Evolutionary conservation across 35 echinoderm and acorn worm genomes (phyloP).

Genomic region (Lytechinus variegatus): DNA sequence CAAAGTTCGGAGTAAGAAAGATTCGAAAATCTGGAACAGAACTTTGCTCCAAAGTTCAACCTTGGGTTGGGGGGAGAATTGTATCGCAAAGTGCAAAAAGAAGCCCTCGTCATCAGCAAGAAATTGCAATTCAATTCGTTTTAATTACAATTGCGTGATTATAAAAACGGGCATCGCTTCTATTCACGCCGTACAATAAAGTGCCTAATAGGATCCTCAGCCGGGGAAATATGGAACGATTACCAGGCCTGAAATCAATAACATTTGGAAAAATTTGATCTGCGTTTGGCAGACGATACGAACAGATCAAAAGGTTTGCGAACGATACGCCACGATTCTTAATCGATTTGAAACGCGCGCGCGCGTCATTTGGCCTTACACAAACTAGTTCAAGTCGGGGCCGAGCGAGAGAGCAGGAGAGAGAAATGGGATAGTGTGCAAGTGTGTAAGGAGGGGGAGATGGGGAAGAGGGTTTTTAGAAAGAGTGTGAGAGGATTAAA

Average conservation of each 20-base stretch:
- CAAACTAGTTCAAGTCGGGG: conserved; percentile 27
- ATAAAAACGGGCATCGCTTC: not conserved
- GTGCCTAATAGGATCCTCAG: conserved; percentile 13
- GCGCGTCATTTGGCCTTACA: conserved; percentile 28
- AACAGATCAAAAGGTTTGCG: conserved; percentile 25
- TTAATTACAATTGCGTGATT: conserved; percentile 46
- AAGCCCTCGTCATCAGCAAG: not conserved
- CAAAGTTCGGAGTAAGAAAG: not conserved
- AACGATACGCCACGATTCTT: conserved; percentile 24
- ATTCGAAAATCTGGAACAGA: not conserved
- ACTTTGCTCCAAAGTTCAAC: not conserved
- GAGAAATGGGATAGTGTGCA: not conserved
- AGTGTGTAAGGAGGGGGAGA: too few relatives aligned
- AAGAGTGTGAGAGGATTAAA: not conserved
- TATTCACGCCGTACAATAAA: conserved; percentile 40
- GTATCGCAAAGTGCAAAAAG: not conserved
- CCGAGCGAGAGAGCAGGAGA: not conserved
- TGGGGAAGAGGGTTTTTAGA: too few relatives aligned
- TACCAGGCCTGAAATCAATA: conserved; percentile 34
- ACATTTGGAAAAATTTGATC: conserved; percentile 34
- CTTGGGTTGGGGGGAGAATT: not conserved
- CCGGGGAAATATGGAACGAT: conserved; percentile 8
- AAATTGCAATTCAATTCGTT: conserved; percentile 46
- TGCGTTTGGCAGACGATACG: not conserved
- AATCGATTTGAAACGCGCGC: conserved; percentile 46